Evolutionary conservation across 2,113 vertebrate species (phyloP).

Genomic region (Neofelis nebulosa): DNA sequence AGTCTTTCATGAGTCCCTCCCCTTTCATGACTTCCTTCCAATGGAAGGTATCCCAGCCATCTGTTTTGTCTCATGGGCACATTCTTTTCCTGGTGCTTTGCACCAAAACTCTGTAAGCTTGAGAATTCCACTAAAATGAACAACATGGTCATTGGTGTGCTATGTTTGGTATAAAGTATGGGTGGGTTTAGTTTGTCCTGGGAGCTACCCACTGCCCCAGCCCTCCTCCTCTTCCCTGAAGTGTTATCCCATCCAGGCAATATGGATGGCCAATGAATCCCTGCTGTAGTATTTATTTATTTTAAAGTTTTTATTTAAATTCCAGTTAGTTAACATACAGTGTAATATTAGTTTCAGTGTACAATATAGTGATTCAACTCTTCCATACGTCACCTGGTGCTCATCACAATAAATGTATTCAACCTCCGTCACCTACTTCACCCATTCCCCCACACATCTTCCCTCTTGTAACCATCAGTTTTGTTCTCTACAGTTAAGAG

Average conservation of each 20-base stretch:
- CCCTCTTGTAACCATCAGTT: neutral
- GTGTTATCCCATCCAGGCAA: neutral
- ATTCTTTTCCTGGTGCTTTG: neutral
- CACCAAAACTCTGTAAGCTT: neutral
- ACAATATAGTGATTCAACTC: neutral
- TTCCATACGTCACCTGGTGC: neutral
- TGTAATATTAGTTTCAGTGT: neutral
- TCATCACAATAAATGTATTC: neutral
- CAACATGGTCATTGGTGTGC: neutral
- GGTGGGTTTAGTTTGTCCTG: neutral
- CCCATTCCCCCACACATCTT: neutral
- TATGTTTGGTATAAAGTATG: neutral
- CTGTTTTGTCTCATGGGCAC: neutral
- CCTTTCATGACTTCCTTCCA: neutral
- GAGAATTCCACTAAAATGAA: neutral
- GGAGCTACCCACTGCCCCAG: neutral
- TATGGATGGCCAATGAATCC: neutral
- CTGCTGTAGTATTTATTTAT: neutral
- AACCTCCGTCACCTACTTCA: neutral
- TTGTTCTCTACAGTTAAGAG: neutral
- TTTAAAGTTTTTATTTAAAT: neutral
- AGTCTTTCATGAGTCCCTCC: neutral
- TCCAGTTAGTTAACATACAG: neutral
- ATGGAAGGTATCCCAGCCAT: neutral
- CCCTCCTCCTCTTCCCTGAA: neutral